Conservation (phyloP, 2,113 vertebrate genomes). For the Menidia beryllina region DNA sequence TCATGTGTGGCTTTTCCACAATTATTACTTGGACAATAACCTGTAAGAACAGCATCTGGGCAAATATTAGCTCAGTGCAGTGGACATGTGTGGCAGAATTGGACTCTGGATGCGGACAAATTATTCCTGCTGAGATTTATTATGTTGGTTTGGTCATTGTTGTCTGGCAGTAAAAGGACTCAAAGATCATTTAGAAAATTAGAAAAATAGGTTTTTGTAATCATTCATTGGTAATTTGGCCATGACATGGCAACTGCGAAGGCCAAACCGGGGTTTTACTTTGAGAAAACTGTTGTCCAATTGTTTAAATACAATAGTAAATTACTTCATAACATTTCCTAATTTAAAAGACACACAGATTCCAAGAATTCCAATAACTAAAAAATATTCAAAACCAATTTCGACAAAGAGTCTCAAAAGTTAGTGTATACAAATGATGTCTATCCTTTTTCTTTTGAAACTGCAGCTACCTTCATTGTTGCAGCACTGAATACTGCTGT, state of each 20-base stretch:
- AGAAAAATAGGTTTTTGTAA: background rate
- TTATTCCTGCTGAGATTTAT: slow-evolving; percentile 43
- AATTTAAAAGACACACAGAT: background rate
- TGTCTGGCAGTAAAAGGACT: slow-evolving; percentile 4
- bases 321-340: background rate
- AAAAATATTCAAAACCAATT: background rate
- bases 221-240: slow-evolving; percentile 18
- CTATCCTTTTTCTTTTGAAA: background rate
- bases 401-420: background rate
- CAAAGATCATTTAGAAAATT: slow-evolving; percentile 12
- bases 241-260: background rate
- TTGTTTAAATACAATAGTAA: background rate
- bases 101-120: slow-evolving; percentile 3
- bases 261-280: background rate
- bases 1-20: slow-evolving; percentile 22
- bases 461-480: background rate
- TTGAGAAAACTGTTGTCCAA: background rate
- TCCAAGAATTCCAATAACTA: background rate
- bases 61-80: slow-evolving; percentile 72
- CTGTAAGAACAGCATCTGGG: slow-evolving; percentile 55
- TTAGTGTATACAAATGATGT: background rate
- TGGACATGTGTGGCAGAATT: background rate
- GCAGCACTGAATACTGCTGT: background rate
- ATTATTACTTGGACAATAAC: slow-evolving; percentile 40
- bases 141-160: slow-evolving; percentile 22